Conservation (phyloP, 53 echinoderm and acorn worm species). For the Paelopatides confundens region DNA sequence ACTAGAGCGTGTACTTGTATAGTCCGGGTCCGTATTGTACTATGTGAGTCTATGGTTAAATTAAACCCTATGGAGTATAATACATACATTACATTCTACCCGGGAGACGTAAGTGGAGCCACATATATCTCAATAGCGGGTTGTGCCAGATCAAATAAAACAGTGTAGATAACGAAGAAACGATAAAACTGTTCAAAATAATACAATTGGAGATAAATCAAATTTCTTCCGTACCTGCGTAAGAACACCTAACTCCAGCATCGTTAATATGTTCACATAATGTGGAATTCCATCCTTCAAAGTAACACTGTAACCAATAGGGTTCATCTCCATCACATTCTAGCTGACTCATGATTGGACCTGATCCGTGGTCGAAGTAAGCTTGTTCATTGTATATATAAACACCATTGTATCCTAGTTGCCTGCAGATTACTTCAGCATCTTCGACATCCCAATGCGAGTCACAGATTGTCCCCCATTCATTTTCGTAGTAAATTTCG, state of each 20-base stretch:
- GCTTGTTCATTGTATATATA: background rate
- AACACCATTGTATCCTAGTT: background rate
- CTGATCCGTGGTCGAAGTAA: background rate
- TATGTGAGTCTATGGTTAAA: too few relatives aligned
- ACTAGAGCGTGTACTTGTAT: too few relatives aligned
- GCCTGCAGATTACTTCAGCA: background rate
- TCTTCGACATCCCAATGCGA: background rate
- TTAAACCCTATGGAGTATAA: too few relatives aligned
- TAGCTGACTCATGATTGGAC: background rate
- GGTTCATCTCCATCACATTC: background rate
- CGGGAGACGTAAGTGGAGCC: too few relatives aligned
- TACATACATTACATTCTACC: too few relatives aligned
- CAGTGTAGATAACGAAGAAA: too few relatives aligned
- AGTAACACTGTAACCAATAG: background rate
- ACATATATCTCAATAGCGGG: too few relatives aligned
- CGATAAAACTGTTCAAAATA: too few relatives aligned
- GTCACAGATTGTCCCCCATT: slow-evolving; percentile 15
- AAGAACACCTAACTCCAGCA: background rate
- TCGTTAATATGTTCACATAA: background rate
- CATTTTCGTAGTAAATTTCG: slow-evolving; percentile 6
- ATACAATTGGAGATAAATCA: too few relatives aligned
- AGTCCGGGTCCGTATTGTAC: too few relatives aligned
- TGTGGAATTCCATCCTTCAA: background rate
- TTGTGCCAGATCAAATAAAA: too few relatives aligned
- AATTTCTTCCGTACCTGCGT: background rate